Evolutionary conservation across 2,797 vertebrate genomes (phyloP).

Genomic region (Aphelocoma californica): DNA sequence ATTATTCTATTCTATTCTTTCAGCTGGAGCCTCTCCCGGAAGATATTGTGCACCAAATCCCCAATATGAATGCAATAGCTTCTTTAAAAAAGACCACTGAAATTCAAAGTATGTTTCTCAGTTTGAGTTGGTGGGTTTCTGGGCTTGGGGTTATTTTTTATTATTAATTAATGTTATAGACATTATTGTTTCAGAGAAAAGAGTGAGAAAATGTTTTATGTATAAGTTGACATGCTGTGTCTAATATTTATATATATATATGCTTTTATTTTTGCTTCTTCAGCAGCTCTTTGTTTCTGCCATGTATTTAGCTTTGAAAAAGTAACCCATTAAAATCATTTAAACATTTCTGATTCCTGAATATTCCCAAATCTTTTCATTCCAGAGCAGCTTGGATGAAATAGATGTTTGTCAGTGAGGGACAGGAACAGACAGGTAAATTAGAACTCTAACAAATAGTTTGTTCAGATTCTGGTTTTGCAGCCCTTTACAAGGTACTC

Average conservation of each 20-base stretch:
- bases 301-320: not conserved
- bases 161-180: not conserved
- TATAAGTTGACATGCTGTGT: not conserved
- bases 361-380: constrained; percentile 5
- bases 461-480: not conserved
- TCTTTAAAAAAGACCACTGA: constrained; percentile 79
- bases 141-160: not conserved
- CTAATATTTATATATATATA: not conserved
- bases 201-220: not conserved
- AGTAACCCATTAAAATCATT: not conserved
- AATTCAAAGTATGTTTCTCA: constrained; percentile 80
- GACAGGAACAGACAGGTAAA: not conserved
- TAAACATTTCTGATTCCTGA: constrained; percentile 1
- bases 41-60: constrained; percentile 74
- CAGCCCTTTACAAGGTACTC: not conserved
- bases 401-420: not conserved
- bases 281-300: not conserved
- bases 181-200: not conserved
- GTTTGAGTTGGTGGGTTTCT: not conserved
- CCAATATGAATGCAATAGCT: constrained; percentile 75
- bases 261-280: not conserved
- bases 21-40: constrained; percentile 78
- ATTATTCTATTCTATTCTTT: constrained; percentile 68
- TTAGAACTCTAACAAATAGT: not conserved
- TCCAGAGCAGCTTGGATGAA: not conserved